A percentile compares a stretch with the other conserved stretches of the same genome.
These are phyloP conservation scores for Orchesellides sinensis DNA, from an alignment of 2,888 invertebrate genomes.

Conservation along the genomic window DNA sequence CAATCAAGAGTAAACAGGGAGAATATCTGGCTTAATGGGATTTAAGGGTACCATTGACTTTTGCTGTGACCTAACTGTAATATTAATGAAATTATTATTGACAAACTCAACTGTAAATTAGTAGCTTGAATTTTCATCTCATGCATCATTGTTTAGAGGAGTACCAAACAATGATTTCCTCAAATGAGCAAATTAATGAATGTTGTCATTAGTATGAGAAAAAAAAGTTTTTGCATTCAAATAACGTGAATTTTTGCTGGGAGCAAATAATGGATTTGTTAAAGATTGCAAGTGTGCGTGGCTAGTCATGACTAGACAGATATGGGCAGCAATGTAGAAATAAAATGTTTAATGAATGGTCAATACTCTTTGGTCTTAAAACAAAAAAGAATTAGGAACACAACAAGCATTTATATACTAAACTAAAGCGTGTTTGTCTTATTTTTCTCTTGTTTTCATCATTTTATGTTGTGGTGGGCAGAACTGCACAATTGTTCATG, in stretches of 20 bases:
- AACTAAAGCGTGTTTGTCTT: too few species aligned
- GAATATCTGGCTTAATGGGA: too few species aligned
- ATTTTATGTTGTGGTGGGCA: conserved; percentile 26
- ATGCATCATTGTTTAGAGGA: too few species aligned
- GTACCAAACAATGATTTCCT: too few species aligned
- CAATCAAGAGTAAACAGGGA: too few species aligned
- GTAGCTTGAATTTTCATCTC: conserved; percentile 23
- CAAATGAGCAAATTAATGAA: too few species aligned
- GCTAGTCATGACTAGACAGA: conserved; percentile 11
- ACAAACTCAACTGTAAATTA: conserved; percentile 47
- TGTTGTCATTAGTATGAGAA: too few species aligned
- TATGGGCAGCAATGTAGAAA: background rate
- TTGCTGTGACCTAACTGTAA: conserved; percentile 51
- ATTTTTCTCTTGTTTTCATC: background rate
- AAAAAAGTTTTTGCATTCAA: background rate
- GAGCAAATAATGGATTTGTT: conserved; percentile 33
- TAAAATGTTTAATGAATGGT: conserved; percentile 2
- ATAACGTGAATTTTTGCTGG: conserved; percentile 15
- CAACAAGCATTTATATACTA: too few species aligned
- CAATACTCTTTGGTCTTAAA: conserved; percentile 6
- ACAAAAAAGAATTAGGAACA: background rate
- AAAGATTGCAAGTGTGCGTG: conserved; percentile 25
- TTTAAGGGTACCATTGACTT: too few species aligned
- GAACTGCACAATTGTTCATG: conserved; percentile 49
- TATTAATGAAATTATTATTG: conserved; percentile 51